Evolutionary conservation across 2,888 invertebrate species (phyloP), one percentile per base, ranked within the genome.

Genomic region (Portevinia maculata): DNA sequence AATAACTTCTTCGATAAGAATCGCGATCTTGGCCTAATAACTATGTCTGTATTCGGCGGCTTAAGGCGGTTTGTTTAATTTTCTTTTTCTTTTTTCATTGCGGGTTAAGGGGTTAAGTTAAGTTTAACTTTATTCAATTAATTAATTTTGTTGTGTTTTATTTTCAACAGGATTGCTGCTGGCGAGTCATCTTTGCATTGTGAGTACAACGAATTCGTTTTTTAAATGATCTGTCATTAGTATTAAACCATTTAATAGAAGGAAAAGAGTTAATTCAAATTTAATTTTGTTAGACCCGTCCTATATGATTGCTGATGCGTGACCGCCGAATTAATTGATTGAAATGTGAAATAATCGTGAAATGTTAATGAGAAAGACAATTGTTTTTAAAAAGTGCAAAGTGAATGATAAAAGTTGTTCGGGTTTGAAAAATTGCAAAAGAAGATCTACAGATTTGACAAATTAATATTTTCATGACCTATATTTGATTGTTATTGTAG

Each of bases 161-260:
- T 71, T 70, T 62, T 46, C 86, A 87, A 46, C 86, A 88, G 88
- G 85, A 44, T 60, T 87, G 24, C 84, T 88, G 55, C 76, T 87
- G 75, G 85, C 85, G 21, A 86, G 85, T 79, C 85, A 87, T 52
- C 24, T 86, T 21, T 86, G 87, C 75, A 69, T 86, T 86, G 88
- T 88, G 79, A 87, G 86, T 86, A 67, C 19, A 7, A 15, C 19
- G 5, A 19, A 9, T 9, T 44, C 3, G 11, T 17, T 44, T 44
- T 19, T 11, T 44, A 4, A 44, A 21, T 15, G 17, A 15, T 41
- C 41, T 15, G 13, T 19, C 17, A 9, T 7, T 19, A 44, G 8
- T 44, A 44, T 44, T 44, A 13, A 19, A 3, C 44, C 8, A 21
- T 15, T n/a, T 9, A 17, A 15, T 7, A 41, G 17, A 8, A 3